phyloP scores from a whole-genome alignment of 2,888 invertebrate species.

The Monopis laevigella region DNA sequence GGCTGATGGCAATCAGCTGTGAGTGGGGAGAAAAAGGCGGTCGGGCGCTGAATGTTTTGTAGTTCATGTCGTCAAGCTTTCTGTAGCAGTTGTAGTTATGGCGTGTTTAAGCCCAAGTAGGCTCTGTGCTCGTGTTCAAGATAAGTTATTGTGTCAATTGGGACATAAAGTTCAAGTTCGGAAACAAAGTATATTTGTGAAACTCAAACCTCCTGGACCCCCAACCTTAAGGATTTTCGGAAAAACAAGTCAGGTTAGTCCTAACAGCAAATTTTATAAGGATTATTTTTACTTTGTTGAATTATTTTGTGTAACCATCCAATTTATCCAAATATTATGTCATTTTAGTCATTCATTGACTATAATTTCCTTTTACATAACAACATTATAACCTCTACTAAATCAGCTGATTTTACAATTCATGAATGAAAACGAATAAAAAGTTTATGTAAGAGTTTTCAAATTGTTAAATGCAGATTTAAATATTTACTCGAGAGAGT shows the following conservation, averaged over 20 bases:
- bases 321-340: conserved; percentile 16
- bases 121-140: conserved; percentile 82
- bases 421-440: conserved; percentile 19
- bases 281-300: not conserved
- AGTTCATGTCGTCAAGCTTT: conserved; percentile 65
- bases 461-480: conserved; percentile 12
- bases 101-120: conserved; percentile 85
- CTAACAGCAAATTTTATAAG: conserved; percentile 18
- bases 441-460: not conserved
- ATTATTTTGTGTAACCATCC: not conserved
- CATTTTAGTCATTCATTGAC: conserved; percentile 18
- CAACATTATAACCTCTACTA: conserved; percentile 38
- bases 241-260: conserved; percentile 60
- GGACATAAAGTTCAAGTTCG: conserved; percentile 72
- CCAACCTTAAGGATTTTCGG: conserved; percentile 64
- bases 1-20: conserved; percentile 64
- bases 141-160: conserved; percentile 83
- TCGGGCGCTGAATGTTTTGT: conserved; percentile 45
- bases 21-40: conserved; percentile 60
- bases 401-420: conserved; percentile 31
- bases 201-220: conserved; percentile 73
- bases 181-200: conserved; percentile 75
- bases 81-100: conserved; percentile 82
- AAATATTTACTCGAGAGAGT: conserved; percentile 20
- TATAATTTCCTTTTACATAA: conserved; percentile 35